These are phyloP conservation scores for Sinocyclocheilus anophthalmus DNA, from an alignment of 2,113 vertebrate genomes.

Conservation along the genomic window DNA sequence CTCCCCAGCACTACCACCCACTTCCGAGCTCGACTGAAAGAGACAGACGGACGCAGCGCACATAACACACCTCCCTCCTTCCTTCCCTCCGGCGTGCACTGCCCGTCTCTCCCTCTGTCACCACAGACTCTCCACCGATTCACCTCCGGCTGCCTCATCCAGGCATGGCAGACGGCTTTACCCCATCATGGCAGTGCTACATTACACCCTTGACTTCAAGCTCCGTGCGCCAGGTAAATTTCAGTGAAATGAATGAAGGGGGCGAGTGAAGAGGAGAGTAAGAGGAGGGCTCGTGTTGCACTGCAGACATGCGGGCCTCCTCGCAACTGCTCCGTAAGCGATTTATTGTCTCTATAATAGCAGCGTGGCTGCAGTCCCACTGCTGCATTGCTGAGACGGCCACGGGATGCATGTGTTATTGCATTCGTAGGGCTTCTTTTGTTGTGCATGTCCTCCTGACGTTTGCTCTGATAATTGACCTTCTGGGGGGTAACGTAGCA, in stretches of 20 bases:
- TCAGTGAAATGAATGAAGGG: slow-evolving; percentile 32
- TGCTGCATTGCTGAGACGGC: neutral
- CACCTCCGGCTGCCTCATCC: slow-evolving; percentile 75
- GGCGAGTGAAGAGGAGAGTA: neutral
- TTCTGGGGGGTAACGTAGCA: slow-evolving; percentile 33
- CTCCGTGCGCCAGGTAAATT: slow-evolving; percentile 85
- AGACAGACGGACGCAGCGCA: neutral
- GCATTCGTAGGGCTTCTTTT: neutral
- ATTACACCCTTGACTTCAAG: slow-evolving; percentile 90
- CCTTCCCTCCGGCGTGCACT: slow-evolving; percentile 1
- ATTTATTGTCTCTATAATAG: slow-evolving; percentile 8
- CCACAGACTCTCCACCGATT: slow-evolving; percentile 66
- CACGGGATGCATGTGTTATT: neutral
- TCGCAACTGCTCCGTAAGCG: slow-evolving; percentile 21
- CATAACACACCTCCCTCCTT: slow-evolving; percentile 23
- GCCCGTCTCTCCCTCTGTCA: slow-evolving; percentile 48
- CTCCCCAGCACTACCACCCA: neutral
- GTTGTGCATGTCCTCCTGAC: neutral
- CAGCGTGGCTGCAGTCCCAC: slow-evolving; percentile 11
- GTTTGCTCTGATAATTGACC: slow-evolving; percentile 32
- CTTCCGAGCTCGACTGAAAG: neutral
- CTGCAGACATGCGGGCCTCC: slow-evolving; percentile 45
- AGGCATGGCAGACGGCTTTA: slow-evolving; percentile 92
- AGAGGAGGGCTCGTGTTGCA: slow-evolving; percentile 13
- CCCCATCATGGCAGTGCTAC: slow-evolving; percentile 90